Base-by-base conservation (phyloP, 2,797 vertebrate species). In the Melanotaenia maccullochi region DNA sequence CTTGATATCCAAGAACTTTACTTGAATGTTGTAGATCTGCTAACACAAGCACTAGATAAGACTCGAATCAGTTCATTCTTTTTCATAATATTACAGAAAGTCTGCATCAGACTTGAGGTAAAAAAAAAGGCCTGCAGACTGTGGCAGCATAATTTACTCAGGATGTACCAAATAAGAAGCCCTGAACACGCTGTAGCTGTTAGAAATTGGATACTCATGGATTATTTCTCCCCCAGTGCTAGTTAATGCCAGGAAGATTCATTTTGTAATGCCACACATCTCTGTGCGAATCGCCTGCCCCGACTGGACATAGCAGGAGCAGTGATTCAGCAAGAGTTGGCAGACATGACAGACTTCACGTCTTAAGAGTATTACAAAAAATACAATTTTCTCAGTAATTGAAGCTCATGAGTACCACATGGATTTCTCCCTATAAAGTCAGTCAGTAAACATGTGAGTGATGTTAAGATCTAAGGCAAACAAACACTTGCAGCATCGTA, bases 171-270 rank as follows among this genome's bases (percentile, higher is more conserved):
- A 74, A 32, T 58, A 68, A 85, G 38, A 85, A 75, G 40, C 47
- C 52, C 55, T 51, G 38, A 63, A 76, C 68, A 78, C 63, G 65
- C 44, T 72, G 54, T 49, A 85, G 79, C 73, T 68, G 63, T 33
- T 9, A 24, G 61, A 67, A 58, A 22, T 33, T 60, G 79, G 49
- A 84, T 71, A 86, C 38, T 68, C 57, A 65, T 75, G 82, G 60
- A 70, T 68, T 22, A 60, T 65, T 71, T 79, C 63, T 36, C 65
- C 58, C 63, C 58, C 51, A 71, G 36, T 80, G 68, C 72, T 81
- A 75, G 71, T 89, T 85, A 86, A 87, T 88, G 64, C 86, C 82
- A 82, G 76, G 8, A 66, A 78, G 85, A 86, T 87, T 80, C 60
- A 82, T 83, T 84, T 78, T 87, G 42, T 64, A 58, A 79, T 85